Percentiles rank a stretch among this genome's conserved stretches.
phyloP scores from a whole-genome alignment of 35 echinoderm and acorn worm genomes.

The Amphiura filiformis region DNA sequence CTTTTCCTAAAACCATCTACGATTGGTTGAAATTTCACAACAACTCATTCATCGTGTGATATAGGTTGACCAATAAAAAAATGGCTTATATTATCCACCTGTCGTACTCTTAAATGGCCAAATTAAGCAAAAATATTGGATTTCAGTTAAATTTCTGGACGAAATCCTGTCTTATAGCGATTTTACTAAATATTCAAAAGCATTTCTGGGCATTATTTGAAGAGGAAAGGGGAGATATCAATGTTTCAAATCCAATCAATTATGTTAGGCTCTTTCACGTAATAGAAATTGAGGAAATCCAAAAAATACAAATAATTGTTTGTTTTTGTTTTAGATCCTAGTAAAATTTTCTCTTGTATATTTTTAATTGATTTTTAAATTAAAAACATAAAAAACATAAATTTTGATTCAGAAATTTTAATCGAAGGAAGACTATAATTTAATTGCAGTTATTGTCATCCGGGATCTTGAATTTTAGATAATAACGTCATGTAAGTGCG shows the following conservation, averaged over 20 bases:
- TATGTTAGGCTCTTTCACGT: background rate
- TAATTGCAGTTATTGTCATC: too few species aligned
- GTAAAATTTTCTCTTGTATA: too few species aligned
- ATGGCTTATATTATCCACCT: background rate
- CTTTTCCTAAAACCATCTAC: background rate
- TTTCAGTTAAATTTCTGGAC: background rate
- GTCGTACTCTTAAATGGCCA: background rate
- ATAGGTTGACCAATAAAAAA: background rate
- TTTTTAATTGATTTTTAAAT: too few species aligned
- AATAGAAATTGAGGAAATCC: too few species aligned
- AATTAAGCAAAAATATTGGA: background rate
- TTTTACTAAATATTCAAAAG: background rate
- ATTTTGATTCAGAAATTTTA: too few species aligned
- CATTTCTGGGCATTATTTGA: background rate
- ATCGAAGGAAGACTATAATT: too few species aligned
- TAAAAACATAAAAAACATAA: too few species aligned
- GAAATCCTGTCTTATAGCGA: background rate
- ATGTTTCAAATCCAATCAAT: background rate
- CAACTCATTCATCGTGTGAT: background rate
- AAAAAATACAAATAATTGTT: too few species aligned
- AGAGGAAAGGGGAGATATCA: background rate
- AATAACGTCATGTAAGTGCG: too few species aligned
- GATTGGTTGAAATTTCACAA: background rate
- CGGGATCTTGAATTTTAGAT: too few species aligned
- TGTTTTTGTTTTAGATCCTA: too few species aligned